A percentile compares a stretch with the other conserved stretches of the same genome.
Evolutionary conservation across 2,888 invertebrate species (phyloP).

Genomic region (Pseudococcus viburni): DNA sequence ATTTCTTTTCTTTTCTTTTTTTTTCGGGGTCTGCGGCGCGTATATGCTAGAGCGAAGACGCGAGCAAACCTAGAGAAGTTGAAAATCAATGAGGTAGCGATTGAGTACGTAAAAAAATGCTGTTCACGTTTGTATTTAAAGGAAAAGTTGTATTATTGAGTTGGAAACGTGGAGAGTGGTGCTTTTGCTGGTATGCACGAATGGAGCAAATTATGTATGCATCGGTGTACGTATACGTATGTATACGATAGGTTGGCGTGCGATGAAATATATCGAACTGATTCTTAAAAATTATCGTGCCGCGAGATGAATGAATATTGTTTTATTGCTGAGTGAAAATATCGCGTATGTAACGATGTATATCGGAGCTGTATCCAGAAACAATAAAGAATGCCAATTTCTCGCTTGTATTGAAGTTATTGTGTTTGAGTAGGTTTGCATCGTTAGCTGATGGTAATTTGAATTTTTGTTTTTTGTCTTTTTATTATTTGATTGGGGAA

Average conservation of each 20-base stretch:
- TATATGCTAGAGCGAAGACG: neutral
- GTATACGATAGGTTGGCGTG: neutral
- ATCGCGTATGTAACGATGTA: neutral
- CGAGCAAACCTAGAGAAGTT: neutral
- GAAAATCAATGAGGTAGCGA: slow-evolving; percentile 36
- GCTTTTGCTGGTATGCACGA: slow-evolving; percentile 11
- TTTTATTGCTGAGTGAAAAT: neutral
- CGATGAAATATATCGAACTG: slow-evolving; percentile 39
- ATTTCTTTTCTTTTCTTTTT: neutral
- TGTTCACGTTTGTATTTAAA: slow-evolving; percentile 43
- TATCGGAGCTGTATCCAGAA: neutral
- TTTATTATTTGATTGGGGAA: too few relatives aligned
- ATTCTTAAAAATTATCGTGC: slow-evolving; percentile 20
- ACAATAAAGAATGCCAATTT: slow-evolving; percentile 14
- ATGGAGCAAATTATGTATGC: slow-evolving; percentile 15
- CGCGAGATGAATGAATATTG: slow-evolving; percentile 30
- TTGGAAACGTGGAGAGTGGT: neutral
- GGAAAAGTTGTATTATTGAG: slow-evolving; percentile 36
- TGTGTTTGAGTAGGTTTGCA: neutral
- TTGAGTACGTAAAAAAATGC: slow-evolving; percentile 21
- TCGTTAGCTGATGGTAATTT: too few relatives aligned
- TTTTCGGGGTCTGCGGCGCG: neutral
- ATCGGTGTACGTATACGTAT: slow-evolving; percentile 25
- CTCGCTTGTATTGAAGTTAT: neutral
- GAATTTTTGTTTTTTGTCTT: too few relatives aligned